These are phyloP conservation scores for Trichogramma pretiosum DNA, from an alignment of 1,140 invertebrate species.

Conservation along the genomic window DNA sequence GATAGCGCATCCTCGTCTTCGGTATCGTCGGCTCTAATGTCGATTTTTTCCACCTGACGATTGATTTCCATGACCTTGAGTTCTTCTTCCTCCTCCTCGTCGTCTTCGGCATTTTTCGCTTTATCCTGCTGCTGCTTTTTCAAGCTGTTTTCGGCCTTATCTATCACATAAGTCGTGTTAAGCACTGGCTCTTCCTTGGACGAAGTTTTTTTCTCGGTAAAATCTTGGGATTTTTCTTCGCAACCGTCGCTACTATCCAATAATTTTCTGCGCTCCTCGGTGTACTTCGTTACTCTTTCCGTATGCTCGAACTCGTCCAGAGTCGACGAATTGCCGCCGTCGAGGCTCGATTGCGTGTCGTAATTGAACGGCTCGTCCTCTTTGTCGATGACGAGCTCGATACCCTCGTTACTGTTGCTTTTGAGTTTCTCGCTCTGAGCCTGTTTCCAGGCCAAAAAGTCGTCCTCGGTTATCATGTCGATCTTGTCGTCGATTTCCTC, in stretches of 20 bases:
- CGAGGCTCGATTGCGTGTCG: not conserved
- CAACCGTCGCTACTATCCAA: not conserved
- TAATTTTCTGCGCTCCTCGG: not conserved
- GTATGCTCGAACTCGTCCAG: conserved; percentile 3
- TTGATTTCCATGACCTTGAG: not conserved
- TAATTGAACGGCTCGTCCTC: not conserved
- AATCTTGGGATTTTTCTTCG: not conserved
- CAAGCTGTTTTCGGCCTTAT: not conserved
- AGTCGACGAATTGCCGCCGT: not conserved
- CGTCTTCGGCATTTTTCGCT: not conserved
- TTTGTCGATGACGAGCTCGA: conserved; percentile 1
- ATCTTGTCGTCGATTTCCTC: not conserved
- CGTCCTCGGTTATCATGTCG: not conserved
- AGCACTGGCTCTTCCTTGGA: not conserved
- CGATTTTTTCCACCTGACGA: too few relatives aligned
- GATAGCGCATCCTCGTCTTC: not conserved
- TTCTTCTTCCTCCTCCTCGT: not conserved
- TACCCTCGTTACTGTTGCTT: not conserved
- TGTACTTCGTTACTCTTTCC: not conserved
- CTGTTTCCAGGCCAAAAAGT: conserved; percentile 35
- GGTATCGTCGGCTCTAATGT: not conserved
- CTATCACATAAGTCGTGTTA: not conserved
- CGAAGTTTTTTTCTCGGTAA: not conserved
- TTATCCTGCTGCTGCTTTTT: not conserved
- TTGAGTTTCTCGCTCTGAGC: conserved; percentile 17